Conservation (phyloP, 37 sponge, comb jelly and placozoan species). For the Crambe crambe region DNA sequence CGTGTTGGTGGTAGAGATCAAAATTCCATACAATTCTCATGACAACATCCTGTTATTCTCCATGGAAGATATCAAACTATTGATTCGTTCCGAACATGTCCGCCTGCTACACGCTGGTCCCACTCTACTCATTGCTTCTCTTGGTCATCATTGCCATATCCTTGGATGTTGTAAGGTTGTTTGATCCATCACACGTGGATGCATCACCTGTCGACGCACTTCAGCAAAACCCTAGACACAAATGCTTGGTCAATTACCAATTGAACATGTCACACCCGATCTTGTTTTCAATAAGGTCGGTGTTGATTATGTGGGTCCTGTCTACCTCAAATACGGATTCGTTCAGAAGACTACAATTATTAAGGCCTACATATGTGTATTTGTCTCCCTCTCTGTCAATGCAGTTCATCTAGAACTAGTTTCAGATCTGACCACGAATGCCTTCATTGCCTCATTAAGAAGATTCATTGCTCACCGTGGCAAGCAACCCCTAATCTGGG, state of each 20-base stretch:
- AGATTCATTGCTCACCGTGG: slow-evolving; percentile 30
- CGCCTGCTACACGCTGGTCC: slow-evolving; percentile 33
- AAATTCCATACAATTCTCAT: background rate
- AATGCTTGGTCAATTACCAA: slow-evolving; percentile 52
- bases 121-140: slow-evolving; percentile 16
- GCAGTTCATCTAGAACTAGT: slow-evolving; percentile 42
- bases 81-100: slow-evolving; percentile 11
- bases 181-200: background rate
- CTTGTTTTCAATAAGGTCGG: slow-evolving; percentile 35
- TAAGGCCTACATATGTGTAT: slow-evolving; percentile 43
- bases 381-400: slow-evolving; percentile 33
- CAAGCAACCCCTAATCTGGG: slow-evolving; percentile 19
- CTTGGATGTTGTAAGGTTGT: slow-evolving; percentile 8
- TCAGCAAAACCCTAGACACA: slow-evolving; percentile 32
- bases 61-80: background rate
- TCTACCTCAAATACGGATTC: slow-evolving; percentile 30
- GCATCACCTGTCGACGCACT: slow-evolving; percentile 3
- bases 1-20: slow-evolving; percentile 4
- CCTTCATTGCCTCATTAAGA: slow-evolving; percentile 17
- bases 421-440: slow-evolving; percentile 17
- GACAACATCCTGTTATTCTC: slow-evolving; percentile 7
- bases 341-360: slow-evolving; percentile 18
- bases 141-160: background rate
- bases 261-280: slow-evolving; percentile 18
- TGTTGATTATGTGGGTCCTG: slow-evolving; percentile 49